Base-by-base conservation (phyloP, 2,888 invertebrate genomes). In the Parascotia fuliginaria region DNA sequence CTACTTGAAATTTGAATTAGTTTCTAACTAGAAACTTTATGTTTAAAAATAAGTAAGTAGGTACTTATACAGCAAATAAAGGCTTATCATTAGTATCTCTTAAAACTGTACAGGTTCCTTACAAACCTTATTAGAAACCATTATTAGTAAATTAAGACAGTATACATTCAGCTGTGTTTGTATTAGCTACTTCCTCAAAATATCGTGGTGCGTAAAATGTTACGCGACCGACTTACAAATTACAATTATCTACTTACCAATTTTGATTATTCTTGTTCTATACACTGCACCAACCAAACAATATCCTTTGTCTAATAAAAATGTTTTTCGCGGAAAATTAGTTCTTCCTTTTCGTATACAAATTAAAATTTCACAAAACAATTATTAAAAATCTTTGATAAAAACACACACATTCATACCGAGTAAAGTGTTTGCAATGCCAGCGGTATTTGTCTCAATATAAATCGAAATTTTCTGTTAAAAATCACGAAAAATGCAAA, bases 401-500 rank as follows among this genome's bases (percentile, higher is more conserved):
- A 40, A 47, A 27, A 42, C 56, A 52, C 68, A 59, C 60, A 47
- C 27, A 38, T 44, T 42, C 32, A 46, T 49, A 44, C 39, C 31
- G 42, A 29, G 57, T 33, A 44, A 54, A 38, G 54, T 66, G 40
- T 57, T 48, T 38, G 14, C 15, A 40, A 37, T 19, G 41, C 32
- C 11, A 33, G 22, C 9, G 11, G 15, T 39, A 41, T 39, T 46
- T 38, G 15, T 54, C 34, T 7, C 22, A 15, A 5, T 44, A 42
- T 38, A 44, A 54, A 50, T 22, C 32, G 45, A 55, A 57, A 50
- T 61, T 70, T 66, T 69, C 59, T 61, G 61, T 67, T 60, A 59
- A 50, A 67, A 64, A 58, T 50, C 75, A 75, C 77, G 70, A 73
- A 74, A 68, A 72, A 70, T 72, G 69, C 67, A 74, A 79, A 74